Evolutionary conservation across 2,888 invertebrate species (phyloP).

Genomic region (Nephrocerus scutellatus): DNA sequence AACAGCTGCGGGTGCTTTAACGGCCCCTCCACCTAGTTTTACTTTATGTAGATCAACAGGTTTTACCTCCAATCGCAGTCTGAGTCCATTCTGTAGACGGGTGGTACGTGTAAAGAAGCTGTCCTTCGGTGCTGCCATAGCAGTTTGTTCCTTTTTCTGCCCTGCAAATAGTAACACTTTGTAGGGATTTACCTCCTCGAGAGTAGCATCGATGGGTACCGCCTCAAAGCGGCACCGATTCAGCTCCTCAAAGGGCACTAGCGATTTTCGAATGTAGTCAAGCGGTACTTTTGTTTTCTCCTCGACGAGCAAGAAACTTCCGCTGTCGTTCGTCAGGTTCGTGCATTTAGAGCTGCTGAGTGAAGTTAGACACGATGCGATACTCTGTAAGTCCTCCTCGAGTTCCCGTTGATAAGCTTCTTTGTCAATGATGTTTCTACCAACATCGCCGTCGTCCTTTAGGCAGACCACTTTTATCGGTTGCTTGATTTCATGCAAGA

Average conservation of each 20-base stretch:
- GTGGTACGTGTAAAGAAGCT: constrained; percentile 41
- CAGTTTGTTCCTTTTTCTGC: constrained; percentile 37
- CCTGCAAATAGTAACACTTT: constrained; percentile 40
- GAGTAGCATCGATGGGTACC: constrained; percentile 32
- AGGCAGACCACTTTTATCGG: constrained; percentile 26
- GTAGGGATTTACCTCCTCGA: constrained; percentile 38
- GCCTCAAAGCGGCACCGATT: constrained; percentile 37
- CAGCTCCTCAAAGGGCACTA: constrained; percentile 44
- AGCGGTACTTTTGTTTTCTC: constrained; percentile 41
- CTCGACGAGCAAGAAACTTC: constrained; percentile 40
- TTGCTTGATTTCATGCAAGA: constrained; percentile 32
- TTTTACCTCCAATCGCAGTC: constrained; percentile 38
- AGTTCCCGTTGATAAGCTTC: constrained; percentile 31
- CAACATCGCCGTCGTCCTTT: constrained; percentile 6
- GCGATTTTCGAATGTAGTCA: constrained; percentile 41
- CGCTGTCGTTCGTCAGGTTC: constrained; percentile 44
- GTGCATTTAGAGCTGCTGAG: constrained; percentile 43
- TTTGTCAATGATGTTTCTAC: constrained; percentile 29
- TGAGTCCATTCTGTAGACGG: constrained; percentile 37
- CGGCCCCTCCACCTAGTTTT: constrained; percentile 29
- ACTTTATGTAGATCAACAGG: constrained; percentile 30
- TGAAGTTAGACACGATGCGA: constrained; percentile 41
- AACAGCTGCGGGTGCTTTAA: constrained; percentile 33
- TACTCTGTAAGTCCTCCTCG: constrained; percentile 40
- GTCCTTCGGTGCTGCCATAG: constrained; percentile 32